A percentile compares a stretch with the other conserved stretches of the same genome.
Evolutionary conservation across 1,140 invertebrate genomes (phyloP).

Genomic region (Rhagoletis pomonella): DNA sequence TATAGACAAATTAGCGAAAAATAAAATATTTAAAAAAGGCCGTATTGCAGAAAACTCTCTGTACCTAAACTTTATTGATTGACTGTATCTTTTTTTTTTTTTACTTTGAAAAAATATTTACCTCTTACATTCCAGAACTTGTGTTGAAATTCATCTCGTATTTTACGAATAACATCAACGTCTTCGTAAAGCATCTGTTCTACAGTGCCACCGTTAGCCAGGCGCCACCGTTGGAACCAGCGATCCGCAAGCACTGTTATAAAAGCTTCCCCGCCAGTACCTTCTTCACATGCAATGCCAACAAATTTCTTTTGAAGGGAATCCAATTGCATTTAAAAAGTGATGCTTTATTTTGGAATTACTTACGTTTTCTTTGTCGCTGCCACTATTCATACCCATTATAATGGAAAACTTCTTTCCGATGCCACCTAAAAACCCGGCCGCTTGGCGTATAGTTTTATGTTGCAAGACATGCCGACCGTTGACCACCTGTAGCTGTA

Average conservation of each 20-base stretch:
- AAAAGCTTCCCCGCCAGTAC: constrained; percentile 59
- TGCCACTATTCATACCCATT: constrained; percentile 85
- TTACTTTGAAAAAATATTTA: not conserved
- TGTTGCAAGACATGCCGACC: constrained; percentile 82
- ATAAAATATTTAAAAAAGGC: too few species aligned
- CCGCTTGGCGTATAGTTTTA: constrained; percentile 83
- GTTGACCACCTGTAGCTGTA: constrained; percentile 79
- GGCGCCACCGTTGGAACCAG: constrained; percentile 68
- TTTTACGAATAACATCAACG: constrained; percentile 65
- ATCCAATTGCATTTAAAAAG: not conserved
- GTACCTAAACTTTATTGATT: too few species aligned
- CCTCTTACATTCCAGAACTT: constrained; percentile 70
- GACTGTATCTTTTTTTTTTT: too few species aligned
- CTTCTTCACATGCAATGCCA: constrained; percentile 65
- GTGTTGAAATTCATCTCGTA: constrained; percentile 68
- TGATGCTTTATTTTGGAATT: not conserved
- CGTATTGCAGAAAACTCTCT: too few species aligned
- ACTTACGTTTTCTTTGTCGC: constrained; percentile 86
- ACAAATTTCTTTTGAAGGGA: constrained; percentile 62
- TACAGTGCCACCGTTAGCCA: constrained; percentile 65
- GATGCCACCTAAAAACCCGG: constrained; percentile 92
- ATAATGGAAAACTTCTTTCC: constrained; percentile 89
- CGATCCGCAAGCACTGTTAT: constrained; percentile 69
- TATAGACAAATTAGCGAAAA: too few species aligned
- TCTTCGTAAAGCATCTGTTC: constrained; percentile 72